These are phyloP conservation scores for Micronycteris hirsuta DNA, from an alignment of 2,113 vertebrate genomes.

Conservation along the genomic window DNA sequence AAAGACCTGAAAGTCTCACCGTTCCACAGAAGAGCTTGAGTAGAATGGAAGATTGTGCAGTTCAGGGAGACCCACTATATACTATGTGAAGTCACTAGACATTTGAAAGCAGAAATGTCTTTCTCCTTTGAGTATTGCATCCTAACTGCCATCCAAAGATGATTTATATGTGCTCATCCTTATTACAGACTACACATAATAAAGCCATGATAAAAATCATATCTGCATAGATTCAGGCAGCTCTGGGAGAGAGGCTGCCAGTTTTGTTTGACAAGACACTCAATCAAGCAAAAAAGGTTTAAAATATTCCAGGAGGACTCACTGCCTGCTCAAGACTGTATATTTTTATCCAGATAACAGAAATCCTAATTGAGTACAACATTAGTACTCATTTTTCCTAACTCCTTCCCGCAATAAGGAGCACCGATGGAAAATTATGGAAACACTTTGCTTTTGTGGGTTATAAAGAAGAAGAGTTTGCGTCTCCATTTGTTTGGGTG, in stretches of 20 bases:
- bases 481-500: background rate
- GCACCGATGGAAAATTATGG: slow-evolving; percentile 59
- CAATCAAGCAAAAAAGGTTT: slow-evolving; percentile 84
- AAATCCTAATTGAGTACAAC: slow-evolving; percentile 76
- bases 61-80: slow-evolving; percentile 75
- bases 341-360: slow-evolving; percentile 76
- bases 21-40: slow-evolving; percentile 69
- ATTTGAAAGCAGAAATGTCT: slow-evolving; percentile 82
- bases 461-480: slow-evolving; percentile 53
- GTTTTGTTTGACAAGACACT: slow-evolving; percentile 87
- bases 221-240: slow-evolving; percentile 87
- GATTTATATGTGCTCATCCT: slow-evolving; percentile 85
- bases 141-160: slow-evolving; percentile 82
- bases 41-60: slow-evolving; percentile 75
- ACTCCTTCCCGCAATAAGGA: slow-evolving; percentile 61
- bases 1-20: slow-evolving; percentile 77
- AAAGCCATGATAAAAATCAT: slow-evolving; percentile 86
- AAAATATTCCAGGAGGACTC: slow-evolving; percentile 81
- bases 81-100: slow-evolving; percentile 81
- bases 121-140: slow-evolving; percentile 84
- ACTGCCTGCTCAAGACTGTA: slow-evolving; percentile 75
- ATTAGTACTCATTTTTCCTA: slow-evolving; percentile 67
- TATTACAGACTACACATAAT: slow-evolving; percentile 86
- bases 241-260: slow-evolving; percentile 83
- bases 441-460: slow-evolving; percentile 53